Conservation (phyloP, 2,888 invertebrate genomes). For the Tenodera sinensis region DNA sequence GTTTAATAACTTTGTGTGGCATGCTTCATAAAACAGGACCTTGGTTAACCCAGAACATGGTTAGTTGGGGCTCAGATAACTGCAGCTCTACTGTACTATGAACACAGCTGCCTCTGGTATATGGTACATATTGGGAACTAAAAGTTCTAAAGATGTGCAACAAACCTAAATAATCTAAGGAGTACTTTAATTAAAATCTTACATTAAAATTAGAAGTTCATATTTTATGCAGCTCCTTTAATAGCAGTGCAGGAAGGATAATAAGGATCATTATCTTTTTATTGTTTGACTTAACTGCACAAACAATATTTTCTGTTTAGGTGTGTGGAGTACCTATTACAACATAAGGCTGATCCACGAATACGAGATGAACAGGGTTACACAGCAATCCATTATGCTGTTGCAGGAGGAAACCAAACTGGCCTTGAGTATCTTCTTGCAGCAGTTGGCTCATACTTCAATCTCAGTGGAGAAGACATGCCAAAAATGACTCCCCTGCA, state of each 20-base stretch:
- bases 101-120: too few species aligned
- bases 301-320: slow-evolving; percentile 37
- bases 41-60: too few species aligned
- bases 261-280: too few species aligned
- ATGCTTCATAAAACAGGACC: too few species aligned
- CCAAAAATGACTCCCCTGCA: slow-evolving; percentile 53
- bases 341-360: slow-evolving; percentile 54
- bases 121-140: too few species aligned
- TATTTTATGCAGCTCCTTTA: neutral
- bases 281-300: neutral
- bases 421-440: slow-evolving; percentile 49
- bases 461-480: slow-evolving; percentile 31
- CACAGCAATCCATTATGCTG: slow-evolving; percentile 60
- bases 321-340: slow-evolving; percentile 56
- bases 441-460: slow-evolving; percentile 34
- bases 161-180: too few species aligned
- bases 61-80: too few species aligned
- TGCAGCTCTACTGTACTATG: too few species aligned
- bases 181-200: too few species aligned
- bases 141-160: too few species aligned
- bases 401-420: slow-evolving; percentile 54
- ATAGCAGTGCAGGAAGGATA: too few species aligned
- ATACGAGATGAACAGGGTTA: slow-evolving; percentile 54
- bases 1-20: too few species aligned
- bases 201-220: neutral